A percentile compares a stretch with the other conserved stretches of the same genome.
Evolutionary conservation across 1,140 invertebrate species (phyloP).

Genomic region (Chrysomallon squamiferum): DNA sequence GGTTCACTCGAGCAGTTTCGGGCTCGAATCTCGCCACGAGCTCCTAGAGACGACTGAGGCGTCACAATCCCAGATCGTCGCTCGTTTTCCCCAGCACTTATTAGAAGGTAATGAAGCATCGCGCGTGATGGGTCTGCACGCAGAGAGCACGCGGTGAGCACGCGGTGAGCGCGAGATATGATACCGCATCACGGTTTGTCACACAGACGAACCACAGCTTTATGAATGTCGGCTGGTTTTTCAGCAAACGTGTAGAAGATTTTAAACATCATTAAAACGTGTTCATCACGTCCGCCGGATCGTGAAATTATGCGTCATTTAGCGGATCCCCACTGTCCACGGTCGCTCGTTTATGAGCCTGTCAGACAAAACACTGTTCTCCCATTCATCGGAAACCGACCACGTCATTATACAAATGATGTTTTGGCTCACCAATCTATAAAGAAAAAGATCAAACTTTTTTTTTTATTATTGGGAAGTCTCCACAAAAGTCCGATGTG

Average conservation of each 20-base stretch:
- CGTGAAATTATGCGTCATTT: conserved; percentile 8
- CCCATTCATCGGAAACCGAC: not conserved
- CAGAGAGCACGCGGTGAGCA: not conserved
- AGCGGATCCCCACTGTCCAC: not conserved
- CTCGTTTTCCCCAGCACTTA: not conserved
- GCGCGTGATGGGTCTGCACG: not conserved
- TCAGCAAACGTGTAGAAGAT: too few species aligned
- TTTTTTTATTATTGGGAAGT: not conserved
- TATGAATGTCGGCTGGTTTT: too few species aligned
- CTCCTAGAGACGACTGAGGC: not conserved
- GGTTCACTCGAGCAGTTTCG: not conserved
- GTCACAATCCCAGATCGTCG: not conserved
- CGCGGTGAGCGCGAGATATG: not conserved
- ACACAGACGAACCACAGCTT: too few species aligned
- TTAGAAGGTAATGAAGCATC: conserved; percentile 1
- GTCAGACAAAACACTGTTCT: not conserved
- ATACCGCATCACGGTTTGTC: too few species aligned
- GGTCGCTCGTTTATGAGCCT: not conserved
- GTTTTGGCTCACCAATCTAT: not conserved
- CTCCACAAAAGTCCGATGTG: too few species aligned
- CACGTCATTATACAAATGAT: not conserved
- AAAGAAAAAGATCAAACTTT: conserved; percentile 2
- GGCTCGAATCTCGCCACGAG: not conserved
- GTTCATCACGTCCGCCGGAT: not conserved
- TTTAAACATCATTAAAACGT: not conserved